These are phyloP conservation scores for Eulemur rubriventer DNA, from an alignment of 2,797 vertebrate species.

Conservation along the genomic window DNA sequence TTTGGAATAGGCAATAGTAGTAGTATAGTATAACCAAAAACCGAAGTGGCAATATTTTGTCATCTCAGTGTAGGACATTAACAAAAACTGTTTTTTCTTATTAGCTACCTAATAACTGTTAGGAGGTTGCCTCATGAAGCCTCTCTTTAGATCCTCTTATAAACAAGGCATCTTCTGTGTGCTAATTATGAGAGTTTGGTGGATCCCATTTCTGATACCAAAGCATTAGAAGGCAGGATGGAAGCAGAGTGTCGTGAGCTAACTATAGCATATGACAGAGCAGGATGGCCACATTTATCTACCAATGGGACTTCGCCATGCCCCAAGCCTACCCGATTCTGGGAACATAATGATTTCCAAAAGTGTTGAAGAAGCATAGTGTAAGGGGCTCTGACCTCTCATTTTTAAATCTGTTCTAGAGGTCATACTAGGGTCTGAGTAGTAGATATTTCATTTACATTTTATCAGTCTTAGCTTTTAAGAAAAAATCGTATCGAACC, in stretches of 20 bases:
- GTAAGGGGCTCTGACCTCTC: slow-evolving; percentile 1
- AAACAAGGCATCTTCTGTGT: neutral
- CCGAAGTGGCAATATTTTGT: neutral
- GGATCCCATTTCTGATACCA: neutral
- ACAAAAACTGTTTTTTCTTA: neutral
- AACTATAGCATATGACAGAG: slow-evolving; percentile 11
- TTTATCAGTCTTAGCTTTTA: slow-evolving; percentile 39
- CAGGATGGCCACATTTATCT: neutral
- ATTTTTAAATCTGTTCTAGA: slow-evolving; percentile 26
- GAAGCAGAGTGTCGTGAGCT: neutral
- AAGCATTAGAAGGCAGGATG: neutral
- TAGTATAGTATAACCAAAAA: neutral
- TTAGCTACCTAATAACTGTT: neutral
- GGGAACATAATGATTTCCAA: slow-evolving; percentile 29
- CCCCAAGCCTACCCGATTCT: neutral
- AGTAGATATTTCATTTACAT: slow-evolving; percentile 6
- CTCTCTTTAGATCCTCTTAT: neutral
- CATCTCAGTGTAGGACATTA: neutral
- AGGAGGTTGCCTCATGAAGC: neutral
- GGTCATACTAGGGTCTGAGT: slow-evolving; percentile 15
- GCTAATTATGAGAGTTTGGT: neutral
- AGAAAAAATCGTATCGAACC: neutral
- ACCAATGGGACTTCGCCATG: neutral
- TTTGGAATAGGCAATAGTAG: neutral
- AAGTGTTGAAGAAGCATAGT: slow-evolving; percentile 16